Conservation (phyloP, 2,888 invertebrate genomes). For the Andrena trimmerana region DNA sequence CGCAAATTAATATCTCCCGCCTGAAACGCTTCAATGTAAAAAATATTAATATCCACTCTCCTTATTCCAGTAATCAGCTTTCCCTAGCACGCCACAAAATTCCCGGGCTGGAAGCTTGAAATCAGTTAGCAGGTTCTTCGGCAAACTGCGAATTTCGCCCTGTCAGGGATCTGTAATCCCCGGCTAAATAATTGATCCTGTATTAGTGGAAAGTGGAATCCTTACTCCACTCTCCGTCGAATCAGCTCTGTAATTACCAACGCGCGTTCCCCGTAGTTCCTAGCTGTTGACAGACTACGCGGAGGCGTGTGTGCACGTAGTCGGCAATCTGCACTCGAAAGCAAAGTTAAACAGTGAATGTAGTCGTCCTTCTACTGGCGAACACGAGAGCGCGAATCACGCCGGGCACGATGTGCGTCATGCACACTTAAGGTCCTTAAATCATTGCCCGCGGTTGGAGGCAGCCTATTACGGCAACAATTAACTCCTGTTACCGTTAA, state of each 20-base stretch:
- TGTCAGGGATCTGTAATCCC: background rate
- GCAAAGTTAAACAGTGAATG: conserved; percentile 76
- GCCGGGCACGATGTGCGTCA: conserved; percentile 2
- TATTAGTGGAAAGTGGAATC: background rate
- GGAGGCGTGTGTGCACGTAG: conserved; percentile 15
- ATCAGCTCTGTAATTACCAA: background rate
- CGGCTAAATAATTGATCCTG: background rate
- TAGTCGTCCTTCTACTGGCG: conserved; percentile 80
- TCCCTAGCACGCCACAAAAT: background rate
- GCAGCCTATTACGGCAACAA: background rate
- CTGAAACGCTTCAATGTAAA: background rate
- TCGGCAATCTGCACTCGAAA: conserved; percentile 23
- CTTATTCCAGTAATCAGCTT: background rate
- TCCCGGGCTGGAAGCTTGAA: background rate
- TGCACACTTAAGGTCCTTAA: background rate
- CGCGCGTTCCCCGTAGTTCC: conserved; percentile 32
- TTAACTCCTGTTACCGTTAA: too few species aligned
- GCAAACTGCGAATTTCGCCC: too few species aligned
- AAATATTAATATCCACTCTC: background rate
- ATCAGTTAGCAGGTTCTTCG: background rate
- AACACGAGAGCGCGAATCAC: conserved; percentile 37
- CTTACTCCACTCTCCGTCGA: conserved; percentile 3
- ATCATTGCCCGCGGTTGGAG: background rate
- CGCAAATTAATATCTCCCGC: conserved; percentile 1
- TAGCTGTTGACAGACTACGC: conserved; percentile 9